Base-by-base conservation (phyloP, 2,888 invertebrate species). In the Drosophila emarginata region DNA sequence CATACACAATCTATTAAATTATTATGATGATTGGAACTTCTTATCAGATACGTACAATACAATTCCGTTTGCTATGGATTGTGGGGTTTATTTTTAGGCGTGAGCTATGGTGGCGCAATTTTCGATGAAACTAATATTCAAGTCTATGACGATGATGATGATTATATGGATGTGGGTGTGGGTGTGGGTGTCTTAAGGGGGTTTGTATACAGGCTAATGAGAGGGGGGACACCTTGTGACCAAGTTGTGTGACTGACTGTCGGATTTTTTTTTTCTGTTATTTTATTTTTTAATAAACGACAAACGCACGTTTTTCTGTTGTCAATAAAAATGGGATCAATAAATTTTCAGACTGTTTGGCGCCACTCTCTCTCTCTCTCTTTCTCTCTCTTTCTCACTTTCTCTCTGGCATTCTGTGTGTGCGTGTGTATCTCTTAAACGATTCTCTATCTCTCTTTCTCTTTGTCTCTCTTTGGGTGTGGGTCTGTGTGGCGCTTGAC, bases 281-380 rank as follows among this genome's bases (percentile, higher is more conserved):
- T 40, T 36, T n/a, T 37, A n/a, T 32, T 32, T 28, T 32, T 32
- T 9, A 37, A 37, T 9, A 37, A 37, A 15, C 11, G n/a, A 28
- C 32, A 11, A 32, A 32, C 51, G 54, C 54, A 45, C 45, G 54
- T 51, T 58, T 53, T 26, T 32, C 32, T 54, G 71, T 70, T 70
- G 72, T 85, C 79, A 87, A 83, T 77, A 69, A 72, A 77, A 81
- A 77, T 80, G 80, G 80, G 77, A 81, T 81, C 74, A 80, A 80
- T 81, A 80, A 79, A 80, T 81, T 81, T 73, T 78, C 74, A 80
- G 84, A 84, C 84, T 70, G 83, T 87, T 82, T 87, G 84, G 86
- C 84, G 87, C 87, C 82, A 74, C 78, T 72, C 72, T 32, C 59
- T 15, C 53, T 45, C 36, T 59, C 63, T 53, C 66, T 21, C 39